Conservation (phyloP, 2,113 vertebrate species). For the Sander lucioperca region DNA sequence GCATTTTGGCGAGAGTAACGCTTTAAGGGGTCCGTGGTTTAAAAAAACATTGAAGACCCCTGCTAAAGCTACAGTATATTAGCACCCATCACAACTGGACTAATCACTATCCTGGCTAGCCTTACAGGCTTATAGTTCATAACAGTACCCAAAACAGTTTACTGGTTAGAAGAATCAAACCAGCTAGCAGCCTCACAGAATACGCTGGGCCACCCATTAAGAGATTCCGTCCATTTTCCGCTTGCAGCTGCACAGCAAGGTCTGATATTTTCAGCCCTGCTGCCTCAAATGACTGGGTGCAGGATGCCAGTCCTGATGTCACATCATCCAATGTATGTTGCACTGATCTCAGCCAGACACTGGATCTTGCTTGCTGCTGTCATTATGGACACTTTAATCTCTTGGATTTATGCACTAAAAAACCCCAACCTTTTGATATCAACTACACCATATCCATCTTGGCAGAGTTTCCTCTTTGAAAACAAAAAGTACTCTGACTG, state of each 20-base stretch:
- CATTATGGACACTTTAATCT: slow-evolving; percentile 46
- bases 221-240: slow-evolving; percentile 46
- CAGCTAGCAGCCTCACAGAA: neutral
- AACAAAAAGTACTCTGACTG: slow-evolving; percentile 37
- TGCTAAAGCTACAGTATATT: too few relatives aligned
- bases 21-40: too few relatives aligned
- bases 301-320: slow-evolving; percentile 66
- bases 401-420: slow-evolving; percentile 41
- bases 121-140: neutral
- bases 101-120: neutral
- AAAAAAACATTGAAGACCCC: too few relatives aligned
- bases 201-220: slow-evolving; percentile 14
- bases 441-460: slow-evolving; percentile 19
- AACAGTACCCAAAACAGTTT: neutral
- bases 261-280: slow-evolving; percentile 62
- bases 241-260: slow-evolving; percentile 63
- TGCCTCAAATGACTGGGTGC: slow-evolving; percentile 71
- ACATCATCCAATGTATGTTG: slow-evolving; percentile 42
- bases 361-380: slow-evolving; percentile 52
- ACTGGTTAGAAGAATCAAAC: slow-evolving; percentile 19
- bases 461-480: slow-evolving; percentile 31
- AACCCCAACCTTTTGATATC: slow-evolving; percentile 42
- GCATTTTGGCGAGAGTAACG: too few relatives aligned
- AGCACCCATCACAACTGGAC: neutral
- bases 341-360: slow-evolving; percentile 40